These are phyloP conservation scores for Malachius bipustulatus DNA, from an alignment of 2,888 invertebrate genomes.

Conservation along the genomic window DNA sequence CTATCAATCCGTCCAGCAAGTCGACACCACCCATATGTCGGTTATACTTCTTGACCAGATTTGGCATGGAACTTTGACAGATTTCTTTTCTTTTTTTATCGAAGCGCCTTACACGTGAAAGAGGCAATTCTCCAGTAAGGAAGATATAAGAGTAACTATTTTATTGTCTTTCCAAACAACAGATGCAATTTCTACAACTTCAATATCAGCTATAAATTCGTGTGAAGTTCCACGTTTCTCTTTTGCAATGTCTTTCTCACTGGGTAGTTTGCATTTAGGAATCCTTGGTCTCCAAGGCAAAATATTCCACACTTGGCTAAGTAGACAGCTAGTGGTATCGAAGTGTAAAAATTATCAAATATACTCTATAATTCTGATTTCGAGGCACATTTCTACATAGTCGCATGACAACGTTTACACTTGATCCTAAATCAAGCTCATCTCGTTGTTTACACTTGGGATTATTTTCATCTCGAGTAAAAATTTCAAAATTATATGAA, in stretches of 20 bases:
- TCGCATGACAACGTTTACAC: conserved; percentile 9
- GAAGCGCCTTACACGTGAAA: conserved; percentile 9
- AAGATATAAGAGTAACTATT: conserved; percentile 27
- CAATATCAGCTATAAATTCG: conserved; percentile 8
- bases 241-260: conserved; percentile 1
- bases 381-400: conserved; percentile 9
- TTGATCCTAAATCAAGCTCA: conserved; percentile 4
- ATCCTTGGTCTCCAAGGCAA: conserved; percentile 1
- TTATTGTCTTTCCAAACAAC: conserved; percentile 29
- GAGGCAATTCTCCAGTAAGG: conserved; percentile 27
- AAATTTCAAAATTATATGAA: conserved; percentile 10
- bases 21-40: conserved; percentile 23
- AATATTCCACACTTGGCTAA: conserved; percentile 7
- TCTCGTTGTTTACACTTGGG: conserved; percentile 4
- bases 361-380: conserved; percentile 20
- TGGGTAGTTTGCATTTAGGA: conserved; percentile 11
- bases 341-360: conserved; percentile 16
- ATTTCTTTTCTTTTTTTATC: conserved; percentile 17
- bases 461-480: conserved; percentile 11
- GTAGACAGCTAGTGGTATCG: conserved; percentile 25
- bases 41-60: conserved; percentile 22
- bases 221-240: conserved; percentile 9
- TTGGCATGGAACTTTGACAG: conserved; percentile 19
- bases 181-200: conserved; percentile 17
- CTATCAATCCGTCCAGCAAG: conserved; percentile 22